These are phyloP conservation scores for Phodopus roborovskii DNA, from an alignment of 2,113 vertebrate genomes.

Conservation along the genomic window DNA sequence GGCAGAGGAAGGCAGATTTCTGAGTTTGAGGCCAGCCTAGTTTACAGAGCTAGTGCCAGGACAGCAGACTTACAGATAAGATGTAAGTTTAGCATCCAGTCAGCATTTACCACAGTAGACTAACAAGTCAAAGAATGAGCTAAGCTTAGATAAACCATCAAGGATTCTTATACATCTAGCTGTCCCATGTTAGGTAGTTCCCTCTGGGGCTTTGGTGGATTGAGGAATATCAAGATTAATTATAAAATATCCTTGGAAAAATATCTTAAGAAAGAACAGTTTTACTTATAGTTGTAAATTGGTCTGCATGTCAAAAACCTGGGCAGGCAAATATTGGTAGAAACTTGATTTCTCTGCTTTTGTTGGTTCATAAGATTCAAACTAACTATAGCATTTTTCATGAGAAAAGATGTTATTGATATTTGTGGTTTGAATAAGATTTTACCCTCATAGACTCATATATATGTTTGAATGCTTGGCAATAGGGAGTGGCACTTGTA, in stretches of 20 bases:
- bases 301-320: not conserved
- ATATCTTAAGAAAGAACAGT: not conserved
- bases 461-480: not conserved
- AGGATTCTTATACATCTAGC: not conserved
- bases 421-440: not conserved
- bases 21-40: not conserved
- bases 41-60: too few relatives aligned
- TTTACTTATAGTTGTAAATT: slow-evolving; percentile 8
- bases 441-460: not conserved
- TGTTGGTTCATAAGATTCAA: not conserved
- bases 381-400: not conserved
- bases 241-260: slow-evolving; percentile 20
- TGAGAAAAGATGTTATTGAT: not conserved
- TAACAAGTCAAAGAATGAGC: not conserved
- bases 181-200: not conserved
- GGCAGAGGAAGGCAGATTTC: not conserved
- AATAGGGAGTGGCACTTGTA: not conserved
- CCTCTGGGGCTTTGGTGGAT: not conserved
- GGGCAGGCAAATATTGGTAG: not conserved
- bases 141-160: not conserved
- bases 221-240: slow-evolving; percentile 45
- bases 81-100: not conserved
- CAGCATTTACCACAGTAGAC: not conserved
- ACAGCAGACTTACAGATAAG: not conserved
- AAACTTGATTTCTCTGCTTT: not conserved